Evolutionary conservation across 2,888 invertebrate genomes (phyloP).

Genomic region (Leptinotarsa juncta): DNA sequence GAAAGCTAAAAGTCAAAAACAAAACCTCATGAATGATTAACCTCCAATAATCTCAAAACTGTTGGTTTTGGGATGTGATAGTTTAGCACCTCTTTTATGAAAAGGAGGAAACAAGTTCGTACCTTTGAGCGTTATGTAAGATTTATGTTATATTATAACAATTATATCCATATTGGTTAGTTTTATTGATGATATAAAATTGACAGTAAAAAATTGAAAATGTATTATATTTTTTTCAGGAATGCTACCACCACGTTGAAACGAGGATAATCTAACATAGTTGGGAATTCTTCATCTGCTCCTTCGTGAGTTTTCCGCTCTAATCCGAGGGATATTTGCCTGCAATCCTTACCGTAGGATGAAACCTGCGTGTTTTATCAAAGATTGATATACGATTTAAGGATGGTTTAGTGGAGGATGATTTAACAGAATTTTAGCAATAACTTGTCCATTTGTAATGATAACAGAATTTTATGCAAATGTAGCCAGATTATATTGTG

Average conservation of each 20-base stretch:
- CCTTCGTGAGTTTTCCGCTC: conserved; percentile 52
- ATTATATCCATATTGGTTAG: too few relatives aligned
- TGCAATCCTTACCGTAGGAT: conserved; percentile 57
- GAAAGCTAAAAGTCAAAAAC: too few relatives aligned
- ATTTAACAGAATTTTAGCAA: conserved; percentile 43
- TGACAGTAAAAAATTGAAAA: too few relatives aligned
- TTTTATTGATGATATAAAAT: too few relatives aligned
- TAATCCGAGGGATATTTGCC: conserved; percentile 50
- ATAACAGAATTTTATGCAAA: conserved; percentile 25
- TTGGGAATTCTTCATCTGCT: conserved; percentile 52
- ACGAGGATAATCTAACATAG: conserved; percentile 28
- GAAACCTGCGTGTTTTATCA: conserved; percentile 53
- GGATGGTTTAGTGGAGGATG: conserved; percentile 32
- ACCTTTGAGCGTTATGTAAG: too few relatives aligned
- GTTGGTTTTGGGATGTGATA: too few relatives aligned
- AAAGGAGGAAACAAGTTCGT: too few relatives aligned
- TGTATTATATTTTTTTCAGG: conserved; percentile 47
- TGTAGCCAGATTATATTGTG: conserved; percentile 24
- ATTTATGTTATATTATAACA: too few relatives aligned
- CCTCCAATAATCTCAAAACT: too few relatives aligned
- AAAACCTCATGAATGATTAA: too few relatives aligned
- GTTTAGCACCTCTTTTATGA: too few relatives aligned
- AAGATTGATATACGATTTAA: conserved; percentile 31
- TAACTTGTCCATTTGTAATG: conserved; percentile 39
- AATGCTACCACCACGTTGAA: conserved; percentile 62